phyloP scores from a whole-genome alignment of 2,113 vertebrate species.

The Taurulus bubalis region DNA sequence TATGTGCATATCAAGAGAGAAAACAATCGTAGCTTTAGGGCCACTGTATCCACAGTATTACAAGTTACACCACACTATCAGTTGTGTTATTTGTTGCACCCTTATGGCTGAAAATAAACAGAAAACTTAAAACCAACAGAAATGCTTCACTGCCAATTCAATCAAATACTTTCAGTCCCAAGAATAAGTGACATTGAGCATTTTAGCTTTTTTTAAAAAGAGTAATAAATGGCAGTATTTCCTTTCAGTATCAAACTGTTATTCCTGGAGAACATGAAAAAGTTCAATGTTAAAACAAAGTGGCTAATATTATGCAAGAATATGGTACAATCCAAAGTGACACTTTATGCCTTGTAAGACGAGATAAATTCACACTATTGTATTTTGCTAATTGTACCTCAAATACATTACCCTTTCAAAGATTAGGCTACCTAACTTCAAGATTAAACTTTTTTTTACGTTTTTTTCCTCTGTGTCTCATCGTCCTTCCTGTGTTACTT shows the following conservation, averaged over 20 bases:
- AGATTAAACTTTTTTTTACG: background rate
- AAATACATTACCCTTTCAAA: background rate
- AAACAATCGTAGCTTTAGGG: background rate
- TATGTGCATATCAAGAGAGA: background rate
- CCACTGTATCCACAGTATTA: background rate
- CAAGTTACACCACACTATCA: background rate
- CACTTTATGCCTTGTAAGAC: background rate
- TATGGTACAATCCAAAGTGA: background rate
- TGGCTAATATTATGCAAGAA: background rate
- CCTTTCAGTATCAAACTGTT: background rate
- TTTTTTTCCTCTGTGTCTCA: slow-evolving; percentile 6
- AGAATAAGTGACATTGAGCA: background rate
- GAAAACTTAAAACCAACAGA: background rate
- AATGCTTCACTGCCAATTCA: background rate
- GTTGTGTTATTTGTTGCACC: background rate
- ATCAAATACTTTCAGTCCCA: background rate
- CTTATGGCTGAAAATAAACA: background rate
- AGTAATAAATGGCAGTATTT: background rate
- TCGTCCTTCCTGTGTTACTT: slow-evolving; percentile 1
- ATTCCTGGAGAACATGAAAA: background rate
- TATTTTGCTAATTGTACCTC: background rate
- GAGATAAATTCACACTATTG: background rate
- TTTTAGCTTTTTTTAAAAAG: background rate
- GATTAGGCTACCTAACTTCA: background rate
- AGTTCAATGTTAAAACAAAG: background rate